phyloP scores from a whole-genome alignment of 2,888 invertebrate species.

The Mimas tiliae region DNA sequence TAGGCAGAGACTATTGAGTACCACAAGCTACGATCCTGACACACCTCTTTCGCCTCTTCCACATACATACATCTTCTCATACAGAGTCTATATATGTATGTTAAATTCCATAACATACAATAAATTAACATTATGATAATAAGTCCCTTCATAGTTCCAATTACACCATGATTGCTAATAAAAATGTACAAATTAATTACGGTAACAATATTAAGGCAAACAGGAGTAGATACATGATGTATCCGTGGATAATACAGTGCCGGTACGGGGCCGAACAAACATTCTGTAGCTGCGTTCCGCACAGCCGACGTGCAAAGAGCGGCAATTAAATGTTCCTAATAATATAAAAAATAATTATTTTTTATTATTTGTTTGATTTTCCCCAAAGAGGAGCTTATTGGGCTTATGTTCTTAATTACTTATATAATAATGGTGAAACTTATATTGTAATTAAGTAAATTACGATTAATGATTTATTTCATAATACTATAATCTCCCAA shows the following conservation, averaged over 20 bases:
- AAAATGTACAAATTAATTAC: slow-evolving; percentile 53
- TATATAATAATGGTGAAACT: too few species aligned
- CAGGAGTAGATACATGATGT: slow-evolving; percentile 64
- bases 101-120: neutral
- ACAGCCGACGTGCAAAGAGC: slow-evolving; percentile 36
- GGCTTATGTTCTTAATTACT: too few species aligned
- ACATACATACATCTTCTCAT: too few species aligned
- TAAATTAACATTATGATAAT: neutral
- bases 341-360: too few species aligned
- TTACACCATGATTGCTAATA: slow-evolving; percentile 14
- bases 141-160: neutral
- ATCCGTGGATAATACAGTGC: slow-evolving; percentile 61
- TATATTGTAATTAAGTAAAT: too few species aligned
- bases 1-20: too few species aligned
- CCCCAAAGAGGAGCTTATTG: too few species aligned
- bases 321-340: slow-evolving; percentile 35
- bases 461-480: too few species aligned
- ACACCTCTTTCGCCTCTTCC: too few species aligned
- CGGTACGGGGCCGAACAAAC: slow-evolving; percentile 49
- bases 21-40: too few species aligned
- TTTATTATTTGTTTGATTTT: neutral
- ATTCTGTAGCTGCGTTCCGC: slow-evolving; percentile 53
- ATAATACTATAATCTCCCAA: too few species aligned
- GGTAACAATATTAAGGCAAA: slow-evolving; percentile 49
- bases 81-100: too few species aligned